These are phyloP conservation scores for Sebastes nivosus DNA, from an alignment of 2,797 vertebrate species.

Conservation along the genomic window DNA sequence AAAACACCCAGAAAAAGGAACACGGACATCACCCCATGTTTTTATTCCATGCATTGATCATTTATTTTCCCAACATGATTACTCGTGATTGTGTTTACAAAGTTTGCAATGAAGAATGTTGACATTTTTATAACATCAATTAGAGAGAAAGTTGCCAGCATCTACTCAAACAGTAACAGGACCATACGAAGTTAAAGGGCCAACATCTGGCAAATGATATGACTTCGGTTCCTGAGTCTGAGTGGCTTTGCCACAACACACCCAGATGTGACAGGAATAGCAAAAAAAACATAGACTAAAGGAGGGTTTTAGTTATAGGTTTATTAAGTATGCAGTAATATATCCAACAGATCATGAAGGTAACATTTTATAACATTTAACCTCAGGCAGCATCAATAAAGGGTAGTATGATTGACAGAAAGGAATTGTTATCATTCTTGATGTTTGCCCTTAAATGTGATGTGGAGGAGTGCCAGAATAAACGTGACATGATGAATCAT, in stretches of 20 bases:
- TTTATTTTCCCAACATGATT: too few species aligned
- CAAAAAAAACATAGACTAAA: neutral
- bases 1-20: neutral
- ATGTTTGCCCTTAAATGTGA: neutral
- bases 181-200: neutral
- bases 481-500: neutral
- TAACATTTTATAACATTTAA: neutral
- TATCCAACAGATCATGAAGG: neutral
- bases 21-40: neutral
- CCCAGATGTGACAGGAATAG: neutral
- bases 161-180: neutral
- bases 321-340: neutral
- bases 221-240: neutral
- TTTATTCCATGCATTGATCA: neutral
- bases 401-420: neutral
- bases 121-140: neutral
- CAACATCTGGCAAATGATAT: neutral
- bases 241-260: neutral
- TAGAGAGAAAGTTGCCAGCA: neutral
- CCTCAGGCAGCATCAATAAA: neutral
- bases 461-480: neutral
- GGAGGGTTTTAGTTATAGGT: neutral
- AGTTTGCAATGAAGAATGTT: too few species aligned
- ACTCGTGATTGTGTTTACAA: too few species aligned
- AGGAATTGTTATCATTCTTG: neutral